phyloP scores from a whole-genome alignment of 2,113 vertebrate genomes.

The Vulpes vulpes region DNA sequence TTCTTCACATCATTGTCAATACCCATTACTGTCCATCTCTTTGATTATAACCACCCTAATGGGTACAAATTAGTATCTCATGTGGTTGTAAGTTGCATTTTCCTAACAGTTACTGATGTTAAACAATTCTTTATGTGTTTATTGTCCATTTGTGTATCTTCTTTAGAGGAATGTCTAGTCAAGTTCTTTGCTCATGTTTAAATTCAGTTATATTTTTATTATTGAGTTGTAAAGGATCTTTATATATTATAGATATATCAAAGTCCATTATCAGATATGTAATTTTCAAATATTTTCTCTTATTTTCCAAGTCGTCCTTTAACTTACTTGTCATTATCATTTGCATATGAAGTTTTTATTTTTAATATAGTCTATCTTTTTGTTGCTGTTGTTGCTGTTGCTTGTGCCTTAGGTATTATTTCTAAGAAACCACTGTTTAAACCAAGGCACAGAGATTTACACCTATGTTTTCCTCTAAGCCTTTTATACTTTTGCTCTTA shows the following conservation, averaged over 20 bases:
- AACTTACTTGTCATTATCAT: neutral
- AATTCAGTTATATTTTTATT: neutral
- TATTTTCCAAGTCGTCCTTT: neutral
- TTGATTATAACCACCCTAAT: neutral
- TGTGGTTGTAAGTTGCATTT: neutral
- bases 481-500: neutral
- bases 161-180: neutral
- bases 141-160: neutral
- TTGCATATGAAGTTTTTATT: neutral
- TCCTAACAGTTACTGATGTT: neutral
- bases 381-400: neutral
- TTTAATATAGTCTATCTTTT: neutral
- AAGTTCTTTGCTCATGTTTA: neutral
- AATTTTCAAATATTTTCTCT: neutral
- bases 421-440: neutral
- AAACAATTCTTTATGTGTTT: neutral
- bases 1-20: neutral
- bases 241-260: neutral
- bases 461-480: neutral
- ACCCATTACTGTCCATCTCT: neutral
- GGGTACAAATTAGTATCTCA: neutral
- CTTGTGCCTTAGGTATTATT: neutral
- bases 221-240: neutral
- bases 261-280: neutral
- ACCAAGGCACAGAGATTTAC: neutral